Evolutionary conservation across 2,113 vertebrate genomes (phyloP).

Genomic region (Dryoscopus gambensis): DNA sequence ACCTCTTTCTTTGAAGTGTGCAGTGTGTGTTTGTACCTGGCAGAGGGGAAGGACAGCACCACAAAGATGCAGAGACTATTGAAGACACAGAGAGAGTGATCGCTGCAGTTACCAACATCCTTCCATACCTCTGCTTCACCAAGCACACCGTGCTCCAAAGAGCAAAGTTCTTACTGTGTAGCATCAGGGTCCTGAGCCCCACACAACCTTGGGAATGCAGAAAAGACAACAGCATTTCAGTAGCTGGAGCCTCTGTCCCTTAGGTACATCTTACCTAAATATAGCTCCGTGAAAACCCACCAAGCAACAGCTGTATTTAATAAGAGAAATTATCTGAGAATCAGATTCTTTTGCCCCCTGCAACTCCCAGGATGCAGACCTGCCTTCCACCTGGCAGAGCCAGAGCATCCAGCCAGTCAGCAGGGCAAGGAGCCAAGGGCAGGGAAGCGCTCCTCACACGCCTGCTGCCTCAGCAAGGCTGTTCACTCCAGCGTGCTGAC

Average conservation of each 20-base stretch:
- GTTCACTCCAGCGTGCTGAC: background rate
- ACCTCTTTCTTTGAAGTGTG: background rate
- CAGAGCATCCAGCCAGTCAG: background rate
- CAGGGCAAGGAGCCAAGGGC: background rate
- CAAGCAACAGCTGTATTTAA: background rate
- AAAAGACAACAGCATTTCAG: background rate
- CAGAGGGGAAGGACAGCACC: background rate
- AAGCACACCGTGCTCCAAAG: background rate
- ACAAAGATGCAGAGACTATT: background rate
- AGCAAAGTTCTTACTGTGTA: background rate
- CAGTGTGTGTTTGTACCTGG: background rate
- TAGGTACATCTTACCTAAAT: background rate
- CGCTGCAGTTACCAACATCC: background rate
- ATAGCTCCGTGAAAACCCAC: background rate
- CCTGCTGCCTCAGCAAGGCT: slow-evolving; percentile 10
- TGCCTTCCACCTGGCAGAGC: background rate
- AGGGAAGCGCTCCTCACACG: background rate
- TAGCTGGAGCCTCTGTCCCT: background rate
- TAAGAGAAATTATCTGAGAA: background rate
- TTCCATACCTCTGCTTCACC: background rate
- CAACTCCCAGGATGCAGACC: background rate
- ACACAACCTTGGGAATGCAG: background rate
- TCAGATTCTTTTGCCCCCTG: background rate
- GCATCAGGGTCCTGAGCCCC: background rate
- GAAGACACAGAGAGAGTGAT: background rate